A percentile compares a stretch with the other conserved stretches of the same genome.
Conservation (phyloP, 2,888 invertebrate genomes). For the Dryobotodes eremita region DNA sequence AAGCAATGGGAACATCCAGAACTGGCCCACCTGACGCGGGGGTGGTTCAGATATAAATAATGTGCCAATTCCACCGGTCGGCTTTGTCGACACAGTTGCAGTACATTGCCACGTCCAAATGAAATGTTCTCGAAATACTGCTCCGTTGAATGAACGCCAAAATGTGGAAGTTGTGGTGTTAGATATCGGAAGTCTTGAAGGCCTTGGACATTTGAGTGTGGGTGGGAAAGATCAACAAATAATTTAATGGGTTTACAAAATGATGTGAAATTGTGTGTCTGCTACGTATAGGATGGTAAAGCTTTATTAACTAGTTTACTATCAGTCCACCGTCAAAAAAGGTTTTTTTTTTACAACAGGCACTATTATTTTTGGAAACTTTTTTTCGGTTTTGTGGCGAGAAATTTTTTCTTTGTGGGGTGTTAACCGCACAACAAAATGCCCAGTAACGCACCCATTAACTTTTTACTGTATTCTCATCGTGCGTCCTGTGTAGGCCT, state of each 20-base stretch:
- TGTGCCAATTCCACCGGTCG: constrained; percentile 79
- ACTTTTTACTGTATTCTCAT: constrained; percentile 31
- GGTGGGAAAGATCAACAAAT: constrained; percentile 17
- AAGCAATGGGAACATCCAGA: constrained; percentile 69
- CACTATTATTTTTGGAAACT: neutral
- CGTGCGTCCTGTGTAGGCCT: constrained; percentile 27
- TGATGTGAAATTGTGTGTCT: constrained; percentile 1
- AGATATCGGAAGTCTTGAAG: constrained; percentile 65
- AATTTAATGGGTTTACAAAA: constrained; percentile 24
- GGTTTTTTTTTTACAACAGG: constrained; percentile 25
- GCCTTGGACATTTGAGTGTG: constrained; percentile 32
- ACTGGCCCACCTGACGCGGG: constrained; percentile 75
- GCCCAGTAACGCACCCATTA: constrained; percentile 41
- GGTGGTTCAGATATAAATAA: constrained; percentile 82
- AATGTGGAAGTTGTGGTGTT: constrained; percentile 62
- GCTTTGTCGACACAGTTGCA: constrained; percentile 80
- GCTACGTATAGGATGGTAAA: neutral
- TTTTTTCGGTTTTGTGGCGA: neutral
- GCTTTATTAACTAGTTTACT: neutral
- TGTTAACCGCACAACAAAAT: constrained; percentile 36
- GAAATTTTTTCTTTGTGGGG: constrained; percentile 7
- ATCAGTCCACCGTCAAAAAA: neutral
- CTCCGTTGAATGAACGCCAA: constrained; percentile 58
- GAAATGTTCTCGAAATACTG: constrained; percentile 69
- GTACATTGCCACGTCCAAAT: constrained; percentile 74